These are phyloP conservation scores for Rambutsinella grinnellia DNA, from an alignment of 2,888 invertebrate species.

Conservation along the genomic window DNA sequence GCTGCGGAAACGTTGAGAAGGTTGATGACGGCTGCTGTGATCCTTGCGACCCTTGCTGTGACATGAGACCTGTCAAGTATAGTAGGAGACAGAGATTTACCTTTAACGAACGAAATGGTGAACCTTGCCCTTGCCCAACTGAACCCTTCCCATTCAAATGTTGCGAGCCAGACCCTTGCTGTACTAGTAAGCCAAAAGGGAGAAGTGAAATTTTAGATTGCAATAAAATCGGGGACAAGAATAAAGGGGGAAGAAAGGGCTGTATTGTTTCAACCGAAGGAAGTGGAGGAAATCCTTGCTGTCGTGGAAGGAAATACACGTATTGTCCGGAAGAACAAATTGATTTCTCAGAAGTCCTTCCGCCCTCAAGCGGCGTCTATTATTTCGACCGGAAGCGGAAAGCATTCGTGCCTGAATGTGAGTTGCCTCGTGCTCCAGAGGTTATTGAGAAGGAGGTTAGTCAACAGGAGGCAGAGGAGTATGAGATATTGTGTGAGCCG, in stretches of 20 bases:
- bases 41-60: background rate
- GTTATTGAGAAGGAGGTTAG: constrained; percentile 21
- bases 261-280: background rate
- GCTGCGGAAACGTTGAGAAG: constrained; percentile 37
- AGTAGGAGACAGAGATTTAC: constrained; percentile 53
- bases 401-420: constrained; percentile 41
- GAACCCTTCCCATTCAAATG: no score
- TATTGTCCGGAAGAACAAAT: constrained; percentile 29
- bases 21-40: constrained; percentile 5
- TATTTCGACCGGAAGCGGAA: constrained; percentile 34
- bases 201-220: no score
- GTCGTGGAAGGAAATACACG: constrained; percentile 22
- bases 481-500: constrained; percentile 39
- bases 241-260: constrained; percentile 1
- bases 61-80: constrained; percentile 49
- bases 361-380: constrained; percentile 44
- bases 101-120: constrained; percentile 30
- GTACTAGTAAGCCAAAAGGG: no score
- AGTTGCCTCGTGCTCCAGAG: constrained; percentile 38
- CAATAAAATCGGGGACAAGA: constrained; percentile 15
- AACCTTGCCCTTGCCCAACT: constrained; percentile 44
- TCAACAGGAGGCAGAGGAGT: constrained; percentile 28
- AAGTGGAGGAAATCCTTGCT: constrained; percentile 1
- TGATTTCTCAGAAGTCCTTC: constrained; percentile 28
- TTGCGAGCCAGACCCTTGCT: no score